Evolutionary conservation across 1,140 invertebrate species (phyloP), one percentile per base, ranked within the genome.

Genomic region (Neodiprion fabricii): DNA sequence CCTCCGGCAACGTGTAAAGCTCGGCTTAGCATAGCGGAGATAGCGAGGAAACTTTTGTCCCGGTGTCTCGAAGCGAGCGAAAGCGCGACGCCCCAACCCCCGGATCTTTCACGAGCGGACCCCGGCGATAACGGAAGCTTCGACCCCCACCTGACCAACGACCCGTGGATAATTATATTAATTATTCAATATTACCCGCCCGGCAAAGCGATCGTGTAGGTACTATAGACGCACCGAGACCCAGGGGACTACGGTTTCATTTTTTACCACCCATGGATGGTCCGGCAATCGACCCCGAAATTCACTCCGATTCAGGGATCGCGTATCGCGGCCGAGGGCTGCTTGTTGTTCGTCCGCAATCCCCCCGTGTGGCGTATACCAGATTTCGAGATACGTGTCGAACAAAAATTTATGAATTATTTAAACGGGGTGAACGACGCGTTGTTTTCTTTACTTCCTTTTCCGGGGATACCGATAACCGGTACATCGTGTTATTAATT

Each of bases 121-220:
- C 53, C 11, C 11, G 11, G 53, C 11, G n/a, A 17, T 14, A 9
- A 12, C 53, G 11, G 53, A 17, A 17, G n/a, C 53, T 12, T 61
- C 53, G 9, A 61, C 53, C 53, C 53, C 11, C 53, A 9, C n/a
- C 53, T 61, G 53, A 61, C n/a, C 53, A 61, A 61, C 53, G 53
- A 61, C 53, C 53, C 53, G 53, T 61, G 11, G 11, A 61, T 61
- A 61, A 61, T 61, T 61, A 61, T 61, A 61, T 61, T 61, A 61
- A 61, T 61, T 40, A 40, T 76, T 72, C 69, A 73, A 68, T 68
- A 67, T 72, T 71, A 40, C 75, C 68, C 21, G 69, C 67, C 71
- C 70, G 71, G 72, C 50, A 72, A 70, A 70, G 66, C 72, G 48
- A 61, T 49, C 47, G 65, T 74, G 65, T 69, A 23, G 53, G 70